Base-by-base conservation (phyloP, 2,888 invertebrate genomes). In the Heliconius charithonia region DNA sequence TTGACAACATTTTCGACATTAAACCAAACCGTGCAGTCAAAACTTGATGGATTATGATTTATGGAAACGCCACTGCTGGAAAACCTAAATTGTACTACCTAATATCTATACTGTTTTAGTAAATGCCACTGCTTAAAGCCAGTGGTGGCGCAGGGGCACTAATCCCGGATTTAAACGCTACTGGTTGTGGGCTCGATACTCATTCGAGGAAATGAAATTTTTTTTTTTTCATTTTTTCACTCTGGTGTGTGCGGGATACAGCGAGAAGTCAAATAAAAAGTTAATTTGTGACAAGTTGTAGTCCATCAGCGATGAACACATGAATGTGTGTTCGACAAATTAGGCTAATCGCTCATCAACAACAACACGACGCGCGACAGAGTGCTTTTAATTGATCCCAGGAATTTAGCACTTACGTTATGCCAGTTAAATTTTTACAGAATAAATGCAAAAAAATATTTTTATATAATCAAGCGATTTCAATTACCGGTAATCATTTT, bases 281-380 rank as follows among this genome's bases (percentile, higher is more conserved):
- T 59, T 37, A 72, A 72, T 72, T 72, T 25, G 65, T 56, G 71
- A 45, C 59, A 32, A 76, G 59, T 66, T 51, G 73, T 79, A 37
- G 41, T 37, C 51, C 59, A 41, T n/a, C 67, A 72, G 32, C 19
- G 59, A 79, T 76, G 69, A 79, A 51, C 73, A 59, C 51, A 69
- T 76, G 73, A 76, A 73, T 76, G 32, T 67, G 67, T 56, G 71
- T 66, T 51, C 69, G n/a, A 73, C 74, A 74, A 80, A 80, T 81
- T 79, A 79, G 82, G 80, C 69, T 82, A 81, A 83, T 81, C 77
- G 77, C 70, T 78, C 70, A 71, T 70, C 78, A 59, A 66, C 82
- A 79, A 80, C 78, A 82, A 80, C 73, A 74, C 71, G 69, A 76
- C 69, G 59, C 73, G 71, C 71, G 69, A 76, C 69, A 45, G 66